Base-by-base conservation (phyloP, 1,140 invertebrate genomes). In the Hyphantria cunea region DNA sequence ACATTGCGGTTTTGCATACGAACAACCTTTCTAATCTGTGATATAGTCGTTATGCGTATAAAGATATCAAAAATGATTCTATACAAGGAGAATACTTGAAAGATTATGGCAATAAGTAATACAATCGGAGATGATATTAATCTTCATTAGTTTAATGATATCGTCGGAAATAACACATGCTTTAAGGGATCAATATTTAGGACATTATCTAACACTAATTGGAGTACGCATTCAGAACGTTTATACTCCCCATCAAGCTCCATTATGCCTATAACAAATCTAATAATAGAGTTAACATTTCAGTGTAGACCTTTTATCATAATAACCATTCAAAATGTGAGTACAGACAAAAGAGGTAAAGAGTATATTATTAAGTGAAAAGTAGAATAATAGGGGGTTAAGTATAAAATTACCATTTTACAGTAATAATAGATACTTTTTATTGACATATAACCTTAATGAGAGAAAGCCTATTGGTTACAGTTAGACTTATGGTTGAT, bases 401-500 rank as follows among this genome's bases (percentile, higher is more conserved):
- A n/a, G n/a, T n/a, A n/a, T n/a, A n/a, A n/a, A n/a, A n/a, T n/a
- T n/a, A n/a, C n/a, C n/a, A n/a, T n/a, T n/a, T n/a, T n/a, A n/a
- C n/a, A n/a, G n/a, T n/a, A n/a, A n/a, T n/a, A n/a, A n/a, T n/a
- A n/a, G n/a, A n/a, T n/a, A n/a, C n/a, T n/a, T n/a, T n/a, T n/a
- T n/a, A n/a, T n/a, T n/a, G n/a, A n/a, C n/a, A n/a, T n/a, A n/a
- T n/a, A n/a, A n/a, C n/a, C n/a, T n/a, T n/a, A n/a, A n/a, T n/a
- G n/a, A 82, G 80, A 63, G 64, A 49, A 74, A 66, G 32, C 2
- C 64, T 0, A 12, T 64, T 9, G 66, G 60, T 42, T 82, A 0
- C 66, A 78, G 49, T 9, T 76, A n/a, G 60, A 48, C 14, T 33
- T 78, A 6, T 74, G 72, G 67, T 25, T 80, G 1, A 75, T 72